Conservation (phyloP, 2,797 vertebrate genomes). For the Molossus alvarezi region DNA sequence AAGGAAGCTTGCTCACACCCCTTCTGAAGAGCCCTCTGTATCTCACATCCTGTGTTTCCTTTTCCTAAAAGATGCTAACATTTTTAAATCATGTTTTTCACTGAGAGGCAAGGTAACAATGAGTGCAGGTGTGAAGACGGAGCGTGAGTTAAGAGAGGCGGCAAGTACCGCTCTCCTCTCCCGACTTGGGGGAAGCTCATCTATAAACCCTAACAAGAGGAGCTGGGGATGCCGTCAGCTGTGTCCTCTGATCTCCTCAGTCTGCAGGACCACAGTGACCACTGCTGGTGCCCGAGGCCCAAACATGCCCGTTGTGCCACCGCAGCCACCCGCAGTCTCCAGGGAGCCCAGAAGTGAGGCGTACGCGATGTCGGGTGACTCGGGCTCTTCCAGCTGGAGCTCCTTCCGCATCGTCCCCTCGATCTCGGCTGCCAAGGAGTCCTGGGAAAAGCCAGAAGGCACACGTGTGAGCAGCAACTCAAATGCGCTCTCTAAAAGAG, state of each 20-base stretch:
- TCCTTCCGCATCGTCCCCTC: constrained; percentile 99
- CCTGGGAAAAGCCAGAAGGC: constrained; percentile 90
- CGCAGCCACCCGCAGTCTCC: rapidly evolving
- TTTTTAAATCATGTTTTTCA: not conserved
- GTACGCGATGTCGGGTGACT: constrained; percentile 96
- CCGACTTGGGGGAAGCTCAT: not conserved
- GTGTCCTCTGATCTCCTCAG: not conserved
- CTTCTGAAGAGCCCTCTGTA: too few species aligned
- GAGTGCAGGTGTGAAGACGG: not conserved
- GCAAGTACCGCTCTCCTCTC: not conserved
- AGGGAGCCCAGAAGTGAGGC: not conserved
- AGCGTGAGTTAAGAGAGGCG: not conserved
- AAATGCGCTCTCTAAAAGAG: not conserved
- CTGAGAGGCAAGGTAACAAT: not conserved
- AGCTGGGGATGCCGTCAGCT: too few species aligned
- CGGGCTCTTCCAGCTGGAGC: constrained; percentile 96
- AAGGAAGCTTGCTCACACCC: not conserved
- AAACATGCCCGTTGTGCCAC: too few species aligned
- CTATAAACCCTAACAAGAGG: not conserved
- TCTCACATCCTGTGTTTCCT: not conserved
- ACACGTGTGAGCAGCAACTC: rapidly evolving
- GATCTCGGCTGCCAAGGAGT: constrained; percentile 98
- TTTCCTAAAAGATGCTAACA: not conserved
- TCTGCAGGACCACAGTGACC: not conserved
- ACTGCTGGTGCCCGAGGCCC: not conserved